Conservation (phyloP, 2,113 vertebrate genomes). For the Puffinus mauretanicus region DNA sequence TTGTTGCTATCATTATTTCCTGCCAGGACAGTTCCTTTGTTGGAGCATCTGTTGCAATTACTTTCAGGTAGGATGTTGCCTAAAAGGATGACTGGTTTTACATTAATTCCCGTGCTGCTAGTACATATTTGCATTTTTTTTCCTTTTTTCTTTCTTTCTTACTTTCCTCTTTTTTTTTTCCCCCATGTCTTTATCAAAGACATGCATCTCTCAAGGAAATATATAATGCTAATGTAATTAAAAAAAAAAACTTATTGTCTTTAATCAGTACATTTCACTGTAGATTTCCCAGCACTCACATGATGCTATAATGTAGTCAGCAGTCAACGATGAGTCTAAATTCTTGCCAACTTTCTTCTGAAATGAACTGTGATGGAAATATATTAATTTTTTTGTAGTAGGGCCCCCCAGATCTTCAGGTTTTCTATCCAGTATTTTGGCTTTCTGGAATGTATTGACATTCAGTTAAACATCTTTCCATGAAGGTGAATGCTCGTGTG, state of each 20-base stretch:
- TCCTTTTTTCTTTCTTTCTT: too few relatives aligned
- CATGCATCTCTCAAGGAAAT: neutral
- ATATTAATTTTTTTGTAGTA: neutral
- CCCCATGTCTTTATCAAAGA: neutral
- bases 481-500: rapidly evolving
- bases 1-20: neutral
- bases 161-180: rapidly evolving
- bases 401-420: neutral
- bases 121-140: neutral
- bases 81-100: neutral
- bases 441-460: neutral
- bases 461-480: neutral
- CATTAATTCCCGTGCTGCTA: neutral
- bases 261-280: neutral
- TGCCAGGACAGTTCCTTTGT: neutral
- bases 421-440: neutral
- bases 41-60: neutral
- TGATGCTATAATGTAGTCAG: neutral
- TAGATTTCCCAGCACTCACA: neutral
- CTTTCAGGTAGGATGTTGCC: neutral
- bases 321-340: neutral
- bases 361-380: neutral
- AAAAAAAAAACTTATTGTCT: neutral
- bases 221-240: neutral
- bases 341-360: neutral